Conservation (phyloP, 2,888 invertebrate species). For the Stegophylla sp. region DNA sequence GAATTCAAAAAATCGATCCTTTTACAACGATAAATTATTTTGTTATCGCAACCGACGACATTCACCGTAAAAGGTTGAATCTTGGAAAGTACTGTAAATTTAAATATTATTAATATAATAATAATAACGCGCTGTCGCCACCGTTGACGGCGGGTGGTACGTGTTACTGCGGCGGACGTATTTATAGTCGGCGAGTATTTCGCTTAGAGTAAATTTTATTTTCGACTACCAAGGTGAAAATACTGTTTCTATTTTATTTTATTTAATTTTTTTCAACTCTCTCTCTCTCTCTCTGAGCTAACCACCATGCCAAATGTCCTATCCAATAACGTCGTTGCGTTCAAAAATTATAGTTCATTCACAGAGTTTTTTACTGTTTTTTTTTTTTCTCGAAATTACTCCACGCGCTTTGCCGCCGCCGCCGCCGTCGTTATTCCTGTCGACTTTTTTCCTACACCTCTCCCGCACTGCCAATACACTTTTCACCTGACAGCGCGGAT, state of each 20-base stretch:
- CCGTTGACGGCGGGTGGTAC: not conserved
- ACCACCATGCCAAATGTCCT: slow-evolving; percentile 8
- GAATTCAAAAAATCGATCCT: too few species aligned
- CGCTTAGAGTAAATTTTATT: slow-evolving; percentile 24
- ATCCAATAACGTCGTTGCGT: slow-evolving; percentile 20
- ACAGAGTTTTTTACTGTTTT: too few species aligned
- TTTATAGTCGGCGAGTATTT: slow-evolving; percentile 35
- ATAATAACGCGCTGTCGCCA: not conserved
- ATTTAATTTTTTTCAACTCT: not conserved
- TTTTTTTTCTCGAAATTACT: not conserved
- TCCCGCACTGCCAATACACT: too few species aligned
- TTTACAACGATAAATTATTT: too few species aligned
- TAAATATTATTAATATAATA: too few species aligned
- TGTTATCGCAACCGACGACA: too few species aligned
- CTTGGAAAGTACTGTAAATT: too few species aligned
- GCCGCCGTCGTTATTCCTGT: not conserved
- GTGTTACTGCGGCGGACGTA: not conserved
- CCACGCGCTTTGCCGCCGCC: too few species aligned
- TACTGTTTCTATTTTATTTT: not conserved
- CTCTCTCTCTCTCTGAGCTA: too few species aligned
- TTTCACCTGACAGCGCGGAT: too few species aligned
- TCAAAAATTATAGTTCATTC: not conserved
- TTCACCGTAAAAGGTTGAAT: not conserved
- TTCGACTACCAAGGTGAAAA: slow-evolving; percentile 38
- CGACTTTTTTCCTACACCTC: not conserved